Evolutionary conservation across 2,888 invertebrate genomes (phyloP).

Genomic region (Tryphoninae sp.): DNA sequence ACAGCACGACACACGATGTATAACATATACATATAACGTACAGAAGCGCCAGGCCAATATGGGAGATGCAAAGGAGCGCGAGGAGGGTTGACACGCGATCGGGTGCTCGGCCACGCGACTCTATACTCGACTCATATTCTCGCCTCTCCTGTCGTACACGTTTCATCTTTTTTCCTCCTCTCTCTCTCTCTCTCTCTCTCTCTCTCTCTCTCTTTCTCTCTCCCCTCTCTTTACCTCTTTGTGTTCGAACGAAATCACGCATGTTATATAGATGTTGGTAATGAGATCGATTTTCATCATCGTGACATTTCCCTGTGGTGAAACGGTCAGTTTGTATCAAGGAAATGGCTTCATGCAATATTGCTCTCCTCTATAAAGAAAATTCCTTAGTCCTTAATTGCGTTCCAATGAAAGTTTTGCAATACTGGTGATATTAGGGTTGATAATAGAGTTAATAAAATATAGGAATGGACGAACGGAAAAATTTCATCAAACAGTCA

Average conservation of each 20-base stretch:
- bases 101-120: slow-evolving; percentile 56
- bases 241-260: not conserved
- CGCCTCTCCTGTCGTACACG: slow-evolving; percentile 17
- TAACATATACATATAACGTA: slow-evolving; percentile 1
- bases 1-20: slow-evolving; percentile 26
- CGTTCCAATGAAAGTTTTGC: too few relatives aligned
- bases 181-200: not conserved
- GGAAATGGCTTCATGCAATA: not conserved
- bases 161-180: slow-evolving; percentile 26
- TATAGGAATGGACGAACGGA: not conserved
- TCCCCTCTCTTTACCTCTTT: not conserved
- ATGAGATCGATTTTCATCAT: slow-evolving; percentile 19
- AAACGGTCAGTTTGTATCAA: not conserved
- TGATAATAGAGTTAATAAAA: not conserved
- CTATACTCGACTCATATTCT: slow-evolving; percentile 50
- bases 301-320: not conserved
- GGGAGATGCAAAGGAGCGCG: slow-evolving; percentile 59
- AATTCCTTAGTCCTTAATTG: not conserved
- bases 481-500: not conserved
- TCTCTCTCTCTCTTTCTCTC: not conserved
- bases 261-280: slow-evolving; percentile 9
- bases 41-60: slow-evolving; percentile 15
- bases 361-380: not conserved
- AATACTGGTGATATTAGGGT: not conserved
- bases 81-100: slow-evolving; percentile 63